Evolutionary conservation across 64 coral and sea anemone genomes (phyloP), one percentile per base, ranked within the genome.

Genomic region (Actinia equina): DNA sequence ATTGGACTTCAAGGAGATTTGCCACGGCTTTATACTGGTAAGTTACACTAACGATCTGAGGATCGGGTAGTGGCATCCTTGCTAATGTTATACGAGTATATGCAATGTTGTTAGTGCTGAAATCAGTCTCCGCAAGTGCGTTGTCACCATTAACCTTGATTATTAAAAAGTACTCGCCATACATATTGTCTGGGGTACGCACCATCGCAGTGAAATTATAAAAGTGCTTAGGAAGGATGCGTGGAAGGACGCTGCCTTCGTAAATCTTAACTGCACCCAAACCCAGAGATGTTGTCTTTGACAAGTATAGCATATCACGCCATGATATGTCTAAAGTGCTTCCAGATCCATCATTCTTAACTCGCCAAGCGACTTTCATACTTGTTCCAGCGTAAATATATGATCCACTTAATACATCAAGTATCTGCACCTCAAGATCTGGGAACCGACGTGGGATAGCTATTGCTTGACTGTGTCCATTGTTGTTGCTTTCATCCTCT

Each of bases 291-390:
- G 17, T 57, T 2, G 94, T 89, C 52, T 77, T 83, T 55, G 94
- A 89, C 30, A 95, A 58, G 58, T 88, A 92, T 58, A 95, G 23
- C 59, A 86, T 76, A 85, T 95, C 94, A 30, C 58, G 52, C 94
- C 94, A 95, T 16, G 86, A 80, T 27, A 84, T 83, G 17, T 13
- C 44, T 42, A 86, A 53, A 5, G 88, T 86, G 44, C 71, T 86
- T 87, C 94, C 94, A 8, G 83, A 64, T 8, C 94, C 94, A 43
- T 74, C 82, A 71, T 95, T 95, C 82, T 71, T 85, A 44, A 95
- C 94, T 7, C 53, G 86, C 94, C 94, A 95, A 8, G 0, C 78
- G 2, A 89, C 85, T 20, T 52, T 92, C 7, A 92, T 23, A 17
- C 7, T 80, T 53, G 76, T 51, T 11, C 85, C 90, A 5, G 84